Conservation (phyloP, 2,888 invertebrate genomes). For the Brachypalpus laphriformis region DNA sequence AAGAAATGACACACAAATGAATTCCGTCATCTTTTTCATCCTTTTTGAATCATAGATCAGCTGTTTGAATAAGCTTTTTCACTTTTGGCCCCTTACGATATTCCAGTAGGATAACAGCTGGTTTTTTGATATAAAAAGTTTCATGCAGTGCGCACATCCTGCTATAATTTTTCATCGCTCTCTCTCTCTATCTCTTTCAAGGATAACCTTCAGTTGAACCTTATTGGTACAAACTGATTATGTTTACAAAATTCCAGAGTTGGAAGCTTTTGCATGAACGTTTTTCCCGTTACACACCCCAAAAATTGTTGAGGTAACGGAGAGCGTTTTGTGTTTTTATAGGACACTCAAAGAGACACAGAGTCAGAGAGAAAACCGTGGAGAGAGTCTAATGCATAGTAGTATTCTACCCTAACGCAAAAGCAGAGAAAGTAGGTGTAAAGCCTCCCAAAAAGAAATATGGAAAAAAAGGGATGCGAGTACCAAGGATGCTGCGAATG, state of each 20-base stretch:
- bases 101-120: constrained; percentile 60
- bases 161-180: constrained; percentile 19
- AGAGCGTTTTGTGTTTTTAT: constrained; percentile 5
- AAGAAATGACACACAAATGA: no score
- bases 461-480: constrained; percentile 7
- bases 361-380: constrained; percentile 1
- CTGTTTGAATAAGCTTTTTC: constrained; percentile 33
- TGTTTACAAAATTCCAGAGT: constrained; percentile 47
- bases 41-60: constrained; percentile 14
- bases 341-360: constrained; percentile 7
- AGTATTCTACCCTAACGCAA: constrained; percentile 58
- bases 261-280: constrained; percentile 31
- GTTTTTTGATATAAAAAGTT: constrained; percentile 26
- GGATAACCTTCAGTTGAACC: constrained; percentile 67
- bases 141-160: constrained; percentile 13
- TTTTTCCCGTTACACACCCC: constrained; percentile 66
- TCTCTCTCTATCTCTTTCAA: neutral
- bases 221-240: constrained; percentile 48
- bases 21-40: neutral
- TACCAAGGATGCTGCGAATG: constrained; percentile 67
- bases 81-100: constrained; percentile 51
- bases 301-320: constrained; percentile 62
- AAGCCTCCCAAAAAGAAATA: constrained; percentile 21
- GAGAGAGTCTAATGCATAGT: constrained; percentile 41
- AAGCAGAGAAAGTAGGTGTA: constrained; percentile 16